Evolutionary conservation across 2,113 vertebrate species (phyloP).

Genomic region (Telmatochromis sp.): DNA sequence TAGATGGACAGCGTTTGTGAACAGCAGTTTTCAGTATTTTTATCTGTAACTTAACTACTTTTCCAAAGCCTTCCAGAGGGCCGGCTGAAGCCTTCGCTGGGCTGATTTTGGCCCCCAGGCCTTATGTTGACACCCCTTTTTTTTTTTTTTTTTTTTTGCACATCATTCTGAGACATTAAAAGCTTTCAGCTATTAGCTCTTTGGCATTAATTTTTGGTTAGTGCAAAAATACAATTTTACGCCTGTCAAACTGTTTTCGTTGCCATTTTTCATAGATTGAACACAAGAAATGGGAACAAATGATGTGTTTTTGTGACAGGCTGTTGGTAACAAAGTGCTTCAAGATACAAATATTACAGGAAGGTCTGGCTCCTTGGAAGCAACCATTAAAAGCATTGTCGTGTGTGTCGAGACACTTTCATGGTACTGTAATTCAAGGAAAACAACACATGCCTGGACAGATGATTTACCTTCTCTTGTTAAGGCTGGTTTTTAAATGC

Average conservation of each 20-base stretch:
- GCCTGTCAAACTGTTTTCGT: not conserved
- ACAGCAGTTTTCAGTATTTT: not conserved
- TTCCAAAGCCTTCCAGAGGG: not conserved
- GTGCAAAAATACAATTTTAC: not conserved
- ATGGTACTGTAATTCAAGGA: not conserved
- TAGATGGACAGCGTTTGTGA: not conserved
- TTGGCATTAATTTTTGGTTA: not conserved
- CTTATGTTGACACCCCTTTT: not conserved
- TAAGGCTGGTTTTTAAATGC: not conserved
- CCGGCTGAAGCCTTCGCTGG: not conserved
- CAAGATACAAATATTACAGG: not conserved
- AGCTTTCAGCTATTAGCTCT: not conserved
- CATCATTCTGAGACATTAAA: not conserved
- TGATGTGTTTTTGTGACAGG: not conserved
- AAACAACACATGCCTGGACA: not conserved
- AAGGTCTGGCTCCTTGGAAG: not conserved
- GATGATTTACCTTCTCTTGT: not conserved
- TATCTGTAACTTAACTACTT: not conserved
- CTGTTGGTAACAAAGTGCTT: not conserved
- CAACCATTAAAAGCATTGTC: not conserved
- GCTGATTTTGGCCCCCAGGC: not conserved
- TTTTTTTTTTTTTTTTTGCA: not conserved
- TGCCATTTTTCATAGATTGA: not conserved
- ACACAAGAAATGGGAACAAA: not conserved
- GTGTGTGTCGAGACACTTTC: not conserved